Conservation (phyloP, 2,888 invertebrate species). For the Schizotus pectinicornis region DNA sequence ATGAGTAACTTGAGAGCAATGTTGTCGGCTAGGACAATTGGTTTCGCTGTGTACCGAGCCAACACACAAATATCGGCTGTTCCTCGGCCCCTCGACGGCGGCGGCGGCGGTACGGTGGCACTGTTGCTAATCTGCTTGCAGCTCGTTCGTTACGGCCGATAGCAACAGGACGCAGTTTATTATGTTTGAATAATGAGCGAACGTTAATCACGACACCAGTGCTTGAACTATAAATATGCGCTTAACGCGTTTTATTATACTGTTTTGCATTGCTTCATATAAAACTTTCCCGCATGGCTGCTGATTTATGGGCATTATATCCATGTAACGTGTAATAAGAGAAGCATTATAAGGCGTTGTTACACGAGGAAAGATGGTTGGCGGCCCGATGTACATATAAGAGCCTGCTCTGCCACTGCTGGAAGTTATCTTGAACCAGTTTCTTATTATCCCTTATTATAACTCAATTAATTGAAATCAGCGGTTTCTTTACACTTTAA, state of each 20-base stretch:
- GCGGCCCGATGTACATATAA: slow-evolving; percentile 45
- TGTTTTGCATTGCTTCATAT: slow-evolving; percentile 56
- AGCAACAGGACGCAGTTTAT: slow-evolving; percentile 51
- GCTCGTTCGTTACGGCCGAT: slow-evolving; percentile 46
- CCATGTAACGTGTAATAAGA: slow-evolving; percentile 56
- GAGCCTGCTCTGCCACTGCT: slow-evolving; percentile 37
- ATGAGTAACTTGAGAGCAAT: slow-evolving; percentile 27
- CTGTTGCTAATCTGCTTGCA: slow-evolving; percentile 38
- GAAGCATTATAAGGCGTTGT: slow-evolving; percentile 51
- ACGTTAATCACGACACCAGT: slow-evolving; percentile 56
- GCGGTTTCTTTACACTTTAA: slow-evolving; percentile 40
- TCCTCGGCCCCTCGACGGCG: background rate
- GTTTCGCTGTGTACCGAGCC: slow-evolving; percentile 3
- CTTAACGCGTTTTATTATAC: slow-evolving; percentile 56
- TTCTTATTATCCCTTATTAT: slow-evolving; percentile 35
- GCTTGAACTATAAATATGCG: slow-evolving; percentile 56
- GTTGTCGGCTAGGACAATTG: slow-evolving; percentile 17
- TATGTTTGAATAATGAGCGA: slow-evolving; percentile 54
- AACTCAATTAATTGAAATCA: slow-evolving; percentile 53
- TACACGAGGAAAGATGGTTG: slow-evolving; percentile 50
- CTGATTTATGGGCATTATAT: slow-evolving; percentile 55
- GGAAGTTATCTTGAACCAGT: slow-evolving; percentile 49
- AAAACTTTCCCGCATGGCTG: slow-evolving; percentile 55
- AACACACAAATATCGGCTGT: background rate
- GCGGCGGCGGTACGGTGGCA: background rate